phyloP scores from a whole-genome alignment of 2,888 invertebrate species.

The Chironomus riparius region DNA sequence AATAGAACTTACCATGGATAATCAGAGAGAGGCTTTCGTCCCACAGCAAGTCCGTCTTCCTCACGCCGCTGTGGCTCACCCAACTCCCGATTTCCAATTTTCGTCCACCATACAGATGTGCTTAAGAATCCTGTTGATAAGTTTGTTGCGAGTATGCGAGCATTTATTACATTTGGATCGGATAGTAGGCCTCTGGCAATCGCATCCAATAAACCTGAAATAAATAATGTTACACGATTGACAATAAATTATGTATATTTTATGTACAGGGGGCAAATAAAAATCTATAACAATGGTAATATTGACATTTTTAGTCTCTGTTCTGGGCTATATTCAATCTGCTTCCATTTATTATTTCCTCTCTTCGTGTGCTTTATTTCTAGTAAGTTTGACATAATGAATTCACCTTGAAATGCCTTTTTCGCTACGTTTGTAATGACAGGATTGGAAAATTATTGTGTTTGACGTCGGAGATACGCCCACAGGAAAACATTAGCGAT shows the following conservation, averaged over 20 bases:
- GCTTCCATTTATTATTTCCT: no score
- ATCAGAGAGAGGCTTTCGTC: constrained; percentile 56
- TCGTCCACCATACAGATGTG: constrained; percentile 53
- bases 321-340: no score
- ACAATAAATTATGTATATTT: no score
- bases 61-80: constrained; percentile 48
- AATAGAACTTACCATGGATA: constrained; percentile 56
- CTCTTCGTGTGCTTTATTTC: no score
- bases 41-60: constrained; percentile 46
- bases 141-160: constrained; percentile 54
- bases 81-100: constrained; percentile 42
- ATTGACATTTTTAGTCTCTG: no score
- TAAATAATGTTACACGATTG: constrained; percentile 10
- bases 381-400: no score
- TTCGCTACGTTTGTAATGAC: no score
- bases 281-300: background rate
- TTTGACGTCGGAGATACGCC: no score
- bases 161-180: constrained; percentile 50
- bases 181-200: constrained; percentile 61
- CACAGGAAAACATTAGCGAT: no score
- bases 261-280: no score
- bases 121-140: constrained; percentile 50
- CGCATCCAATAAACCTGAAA: constrained; percentile 60
- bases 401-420: no score
- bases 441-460: no score